Base-by-base conservation (phyloP, 2,113 vertebrate species). In the Dipodomys ordii region DNA sequence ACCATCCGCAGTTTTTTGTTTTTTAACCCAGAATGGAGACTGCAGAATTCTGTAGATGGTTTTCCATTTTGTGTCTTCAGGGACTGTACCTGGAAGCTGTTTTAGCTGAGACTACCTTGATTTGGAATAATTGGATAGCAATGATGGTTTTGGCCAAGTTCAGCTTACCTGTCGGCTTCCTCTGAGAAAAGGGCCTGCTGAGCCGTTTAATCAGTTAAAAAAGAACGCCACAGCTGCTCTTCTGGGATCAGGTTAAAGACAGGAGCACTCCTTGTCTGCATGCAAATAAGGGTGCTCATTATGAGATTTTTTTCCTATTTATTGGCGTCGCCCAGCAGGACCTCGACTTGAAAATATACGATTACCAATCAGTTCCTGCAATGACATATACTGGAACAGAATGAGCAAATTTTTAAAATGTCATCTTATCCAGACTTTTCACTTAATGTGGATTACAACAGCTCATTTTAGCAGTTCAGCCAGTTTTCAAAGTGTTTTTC, bases 281-380 rank as follows among this genome's bases (percentile, higher is more conserved):
- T 80, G 88, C 86, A 92, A 77, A 96, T 94, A 15, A 96, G 65
- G 83, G 79, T 79, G n/a, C 85, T 94, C 86, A 83, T 94, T 79
- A 86, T 18, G 88, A 90, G 83, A 49, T 57, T 91, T 60, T 6
- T 6, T 44, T 1, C 90, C 44, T 60, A 12, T 44, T 87, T 88
- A 49, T 28, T 85, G 82, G 46, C 64, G 44, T n/a, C 73, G 64
- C 79, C 80, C 71, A 79, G 92, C 35, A 76, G 89, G 95, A 39
- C 74, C 44, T 44, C 1, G 7, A 39, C 72, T 25, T 90, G 85
- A 86, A 92, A 90, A 87, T 60, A 64, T 32, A 28, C 76, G 39
- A 46, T 86, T 79, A 96, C 82, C 90, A 83, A 69, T 85, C 78
- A 67, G 88, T 53, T 65, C 71, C 60, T 88, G 32, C 60, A 94